A percentile compares a stretch with the other conserved stretches of the same genome.
phyloP scores from a whole-genome alignment of 2,888 invertebrate species.

The Diploptera punctata region DNA sequence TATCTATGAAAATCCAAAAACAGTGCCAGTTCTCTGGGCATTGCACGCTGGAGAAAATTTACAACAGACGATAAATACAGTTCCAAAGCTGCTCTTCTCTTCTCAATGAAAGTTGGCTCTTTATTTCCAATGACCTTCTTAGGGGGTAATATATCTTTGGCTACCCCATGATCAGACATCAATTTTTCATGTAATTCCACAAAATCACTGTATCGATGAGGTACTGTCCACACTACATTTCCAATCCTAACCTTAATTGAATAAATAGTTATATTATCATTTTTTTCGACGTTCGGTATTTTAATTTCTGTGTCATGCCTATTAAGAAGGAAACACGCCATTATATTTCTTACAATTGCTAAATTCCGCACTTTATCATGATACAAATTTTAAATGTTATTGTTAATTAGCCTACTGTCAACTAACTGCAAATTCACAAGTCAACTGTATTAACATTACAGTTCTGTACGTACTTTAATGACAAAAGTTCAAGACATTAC shows the following conservation, averaged over 20 bases:
- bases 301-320: constrained; percentile 69
- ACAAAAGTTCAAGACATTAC: too few relatives aligned
- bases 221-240: constrained; percentile 81
- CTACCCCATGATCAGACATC: constrained; percentile 79
- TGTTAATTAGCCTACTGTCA: too few relatives aligned
- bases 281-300: constrained; percentile 69
- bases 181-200: constrained; percentile 84
- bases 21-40: constrained; percentile 81
- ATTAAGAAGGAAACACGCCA: constrained; percentile 78
- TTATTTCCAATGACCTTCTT: constrained; percentile 93
- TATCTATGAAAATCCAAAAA: constrained; percentile 91
- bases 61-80: constrained; percentile 81
- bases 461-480: too few relatives aligned
- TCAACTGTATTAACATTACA: too few relatives aligned
- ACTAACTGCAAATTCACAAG: too few relatives aligned
- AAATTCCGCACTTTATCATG: too few relatives aligned
- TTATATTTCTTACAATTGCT: too few relatives aligned
- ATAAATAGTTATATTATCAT: constrained; percentile 74
- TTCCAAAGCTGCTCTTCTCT: constrained; percentile 79
- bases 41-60: constrained; percentile 74
- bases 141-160: constrained; percentile 87
- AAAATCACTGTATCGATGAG: constrained; percentile 90
- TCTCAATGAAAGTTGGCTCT: constrained; percentile 86
- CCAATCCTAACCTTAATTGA: constrained; percentile 73
- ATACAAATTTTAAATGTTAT: too few relatives aligned